Evolutionary conservation across 2,797 vertebrate species (phyloP).

Genomic region (Cossypha caffra): DNA sequence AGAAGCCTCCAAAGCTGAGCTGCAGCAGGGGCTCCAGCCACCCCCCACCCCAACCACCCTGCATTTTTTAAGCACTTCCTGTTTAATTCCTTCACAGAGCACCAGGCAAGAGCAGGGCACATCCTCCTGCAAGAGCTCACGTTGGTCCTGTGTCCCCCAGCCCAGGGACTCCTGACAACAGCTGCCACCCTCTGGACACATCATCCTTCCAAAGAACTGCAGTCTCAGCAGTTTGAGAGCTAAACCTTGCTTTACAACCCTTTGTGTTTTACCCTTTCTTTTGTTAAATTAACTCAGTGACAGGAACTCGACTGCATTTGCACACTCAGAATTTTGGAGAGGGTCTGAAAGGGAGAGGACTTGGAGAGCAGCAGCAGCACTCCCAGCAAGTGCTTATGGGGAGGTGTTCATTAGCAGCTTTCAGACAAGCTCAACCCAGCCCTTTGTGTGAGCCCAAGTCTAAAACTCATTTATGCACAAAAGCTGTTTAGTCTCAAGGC

Average conservation of each 20-base stretch:
- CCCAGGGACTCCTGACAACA: not conserved
- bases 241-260: not conserved
- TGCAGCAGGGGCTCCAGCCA: fast-evolving
- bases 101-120: fast-evolving
- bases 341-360: not conserved
- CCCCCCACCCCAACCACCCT: not conserved
- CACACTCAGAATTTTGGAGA: not conserved
- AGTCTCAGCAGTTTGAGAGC: not conserved
- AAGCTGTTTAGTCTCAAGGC: not conserved
- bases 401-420: not conserved
- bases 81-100: not conserved
- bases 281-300: not conserved
- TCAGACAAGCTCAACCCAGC: not conserved
- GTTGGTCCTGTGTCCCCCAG: fast-evolving
- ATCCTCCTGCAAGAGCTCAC: not conserved
- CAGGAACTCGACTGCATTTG: not conserved
- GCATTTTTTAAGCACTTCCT: not conserved
- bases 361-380: not conserved
- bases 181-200: not conserved
- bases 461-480: not conserved
- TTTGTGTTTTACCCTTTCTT: not conserved
- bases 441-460: not conserved
- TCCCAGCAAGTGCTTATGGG: fast-evolving
- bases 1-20: not conserved
- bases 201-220: not conserved